Evolutionary conservation across 2,888 invertebrate genomes (phyloP), one percentile per base, ranked within the genome.

Genomic region (Merodon equestris): DNA sequence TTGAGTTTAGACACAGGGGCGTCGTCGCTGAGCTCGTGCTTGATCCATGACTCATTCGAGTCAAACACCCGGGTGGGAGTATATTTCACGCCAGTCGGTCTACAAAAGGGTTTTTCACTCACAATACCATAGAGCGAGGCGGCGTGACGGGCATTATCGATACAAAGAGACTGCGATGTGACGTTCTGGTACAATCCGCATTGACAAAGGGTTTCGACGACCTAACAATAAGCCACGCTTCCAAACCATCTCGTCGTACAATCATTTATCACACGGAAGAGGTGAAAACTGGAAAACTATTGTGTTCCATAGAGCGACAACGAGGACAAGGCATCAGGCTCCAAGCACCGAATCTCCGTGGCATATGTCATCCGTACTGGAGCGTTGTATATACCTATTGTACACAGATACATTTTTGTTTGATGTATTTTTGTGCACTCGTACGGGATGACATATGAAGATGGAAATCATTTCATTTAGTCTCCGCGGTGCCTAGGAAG

Each of bases 391-490:
- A 3, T 40, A 40, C 9, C 40, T 19, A 34, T n/a, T 44, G 34
- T 38, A 15, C 9, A 54, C 38, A 75, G 58, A 51, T 71, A 64
- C 42, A 53, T 60, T 42, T 47, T 17, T 57, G 10, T 56, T 68
- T 70, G 64, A 14, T 50, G 67, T 67, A 72, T 79, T 79, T 79
- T 63, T 73, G 68, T 79, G 64, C 63, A 77, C 73, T 77, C 73
- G 57, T 68, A 73, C 73, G 67, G 77, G 73, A 77, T 73, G 73
- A 67, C 77, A 73, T 61, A 77, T 58, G 77, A 77, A 73, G 72
- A 61, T 77, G 73, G 73, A 77, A 77, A 72, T 68, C 67, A 77
- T 77, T 77, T 58, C 73, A 68, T 77, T 77, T 77, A 67, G 27
- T 7, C 60, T 71, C 60, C 56, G 40, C 70, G 56, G 58, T 27